These are phyloP conservation scores for Ethmia dodecea DNA, from an alignment of 2,888 invertebrate genomes.

Conservation along the genomic window DNA sequence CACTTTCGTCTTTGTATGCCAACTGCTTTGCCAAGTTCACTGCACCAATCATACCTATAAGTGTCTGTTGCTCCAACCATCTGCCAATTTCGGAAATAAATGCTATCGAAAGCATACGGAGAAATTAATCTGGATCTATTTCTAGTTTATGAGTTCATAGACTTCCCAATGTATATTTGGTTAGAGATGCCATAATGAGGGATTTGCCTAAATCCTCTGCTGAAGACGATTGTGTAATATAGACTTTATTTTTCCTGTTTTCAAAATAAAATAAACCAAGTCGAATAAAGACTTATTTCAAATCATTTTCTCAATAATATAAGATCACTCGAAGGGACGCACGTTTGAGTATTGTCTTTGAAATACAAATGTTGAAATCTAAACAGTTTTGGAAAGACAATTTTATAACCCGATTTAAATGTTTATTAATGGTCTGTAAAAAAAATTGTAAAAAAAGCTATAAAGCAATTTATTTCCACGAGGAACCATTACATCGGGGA, in stretches of 20 bases:
- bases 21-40: conserved; percentile 50
- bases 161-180: conserved; percentile 19
- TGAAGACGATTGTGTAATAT: neutral
- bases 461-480: no score
- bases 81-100: conserved; percentile 28
- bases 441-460: no score
- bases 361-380: no score
- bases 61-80: conserved; percentile 7
- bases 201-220: conserved; percentile 19
- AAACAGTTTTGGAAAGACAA: no score
- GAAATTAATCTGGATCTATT: conserved; percentile 38
- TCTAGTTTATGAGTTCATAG: conserved; percentile 43
- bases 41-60: conserved; percentile 30
- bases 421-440: no score
- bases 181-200: conserved; percentile 16
- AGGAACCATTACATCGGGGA: no score
- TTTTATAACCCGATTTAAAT: no score
- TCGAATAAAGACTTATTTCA: no score
- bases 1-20: conserved; percentile 34
- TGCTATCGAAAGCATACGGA: conserved; percentile 8
- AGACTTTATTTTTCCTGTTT: neutral
- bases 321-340: no score
- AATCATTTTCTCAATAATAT: no score
- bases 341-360: no score
- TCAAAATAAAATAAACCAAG: no score